Conservation (phyloP, 2,797 vertebrate species). For the Apogon talboti region DNA sequence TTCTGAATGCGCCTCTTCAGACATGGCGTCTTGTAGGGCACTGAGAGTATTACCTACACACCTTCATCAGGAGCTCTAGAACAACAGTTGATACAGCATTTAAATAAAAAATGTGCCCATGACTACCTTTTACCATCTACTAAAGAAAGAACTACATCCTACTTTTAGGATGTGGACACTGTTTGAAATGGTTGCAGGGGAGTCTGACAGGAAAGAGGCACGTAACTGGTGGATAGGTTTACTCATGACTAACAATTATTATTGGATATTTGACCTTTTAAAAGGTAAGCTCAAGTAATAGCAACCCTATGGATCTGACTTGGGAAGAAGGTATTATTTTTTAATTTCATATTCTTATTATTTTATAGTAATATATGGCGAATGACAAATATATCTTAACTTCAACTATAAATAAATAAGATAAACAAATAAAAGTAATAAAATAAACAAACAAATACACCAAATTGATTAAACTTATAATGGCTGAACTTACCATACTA, state of each 20-base stretch:
- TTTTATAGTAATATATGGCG: no score
- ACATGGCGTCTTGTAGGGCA: conserved; percentile 93
- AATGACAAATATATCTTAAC: no score
- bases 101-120: background rate
- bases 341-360: no score
- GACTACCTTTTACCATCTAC: background rate
- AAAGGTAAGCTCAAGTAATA: background rate
- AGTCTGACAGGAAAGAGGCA: background rate
- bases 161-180: no score
- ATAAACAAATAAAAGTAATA: no score
- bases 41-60: conserved; percentile 93
- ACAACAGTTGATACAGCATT: background rate
- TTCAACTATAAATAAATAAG: no score
- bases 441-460: no score
- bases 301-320: no score
- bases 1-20: conserved; percentile 97
- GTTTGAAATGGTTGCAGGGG: no score
- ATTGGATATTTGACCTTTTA: background rate
- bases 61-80: conserved; percentile 81
- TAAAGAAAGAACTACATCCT: background rate
- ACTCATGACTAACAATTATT: background rate
- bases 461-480: no score
- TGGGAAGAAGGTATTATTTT: no score
- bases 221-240: rapidly evolving
- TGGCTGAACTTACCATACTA: no score